These are phyloP conservation scores for Andrena marginata DNA, from an alignment of 2,888 invertebrate genomes.

Conservation along the genomic window DNA sequence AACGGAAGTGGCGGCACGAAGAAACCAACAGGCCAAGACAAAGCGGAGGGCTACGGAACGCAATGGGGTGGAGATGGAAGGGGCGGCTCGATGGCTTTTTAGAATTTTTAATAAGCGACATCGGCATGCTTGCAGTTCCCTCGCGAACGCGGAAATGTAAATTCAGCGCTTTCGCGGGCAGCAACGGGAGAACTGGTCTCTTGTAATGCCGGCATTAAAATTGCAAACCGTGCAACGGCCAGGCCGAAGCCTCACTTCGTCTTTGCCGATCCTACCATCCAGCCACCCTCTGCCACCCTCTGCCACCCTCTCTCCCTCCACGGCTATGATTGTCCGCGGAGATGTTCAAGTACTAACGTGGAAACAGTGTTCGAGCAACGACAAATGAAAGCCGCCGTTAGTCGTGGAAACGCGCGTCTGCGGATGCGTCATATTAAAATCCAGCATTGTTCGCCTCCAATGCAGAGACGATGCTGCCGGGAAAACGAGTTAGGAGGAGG, in stretches of 20 bases:
- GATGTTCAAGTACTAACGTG: slow-evolving; percentile 64
- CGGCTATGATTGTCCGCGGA: slow-evolving; percentile 62
- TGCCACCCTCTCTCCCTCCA: slow-evolving; percentile 2
- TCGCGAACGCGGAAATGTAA: slow-evolving; percentile 68
- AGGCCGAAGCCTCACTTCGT: slow-evolving; percentile 33
- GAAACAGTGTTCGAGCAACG: slow-evolving; percentile 68
- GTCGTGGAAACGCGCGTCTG: slow-evolving; percentile 69
- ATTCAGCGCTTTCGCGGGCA: slow-evolving; percentile 68
- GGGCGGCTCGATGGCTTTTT: slow-evolving; percentile 62
- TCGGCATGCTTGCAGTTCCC: slow-evolving; percentile 59
- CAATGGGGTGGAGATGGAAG: neutral
- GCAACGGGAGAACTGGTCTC: slow-evolving; percentile 52
- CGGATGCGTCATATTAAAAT: slow-evolving; percentile 78
- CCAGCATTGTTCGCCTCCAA: slow-evolving; percentile 74
- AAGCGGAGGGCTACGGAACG: slow-evolving; percentile 22
- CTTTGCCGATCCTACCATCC: slow-evolving; percentile 46
- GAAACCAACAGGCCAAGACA: slow-evolving; percentile 41
- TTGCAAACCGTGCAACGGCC: slow-evolving; percentile 76
- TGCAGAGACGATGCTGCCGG: slow-evolving; percentile 38
- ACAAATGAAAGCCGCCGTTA: slow-evolving; percentile 77
- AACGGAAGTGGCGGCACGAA: neutral
- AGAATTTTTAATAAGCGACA: slow-evolving; percentile 78
- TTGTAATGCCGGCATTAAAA: slow-evolving; percentile 80
- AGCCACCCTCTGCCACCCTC: neutral
- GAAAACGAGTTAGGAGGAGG: slow-evolving; percentile 25